phyloP scores from a whole-genome alignment of 2,797 vertebrate genomes.

The Hylomyscus alleni region DNA sequence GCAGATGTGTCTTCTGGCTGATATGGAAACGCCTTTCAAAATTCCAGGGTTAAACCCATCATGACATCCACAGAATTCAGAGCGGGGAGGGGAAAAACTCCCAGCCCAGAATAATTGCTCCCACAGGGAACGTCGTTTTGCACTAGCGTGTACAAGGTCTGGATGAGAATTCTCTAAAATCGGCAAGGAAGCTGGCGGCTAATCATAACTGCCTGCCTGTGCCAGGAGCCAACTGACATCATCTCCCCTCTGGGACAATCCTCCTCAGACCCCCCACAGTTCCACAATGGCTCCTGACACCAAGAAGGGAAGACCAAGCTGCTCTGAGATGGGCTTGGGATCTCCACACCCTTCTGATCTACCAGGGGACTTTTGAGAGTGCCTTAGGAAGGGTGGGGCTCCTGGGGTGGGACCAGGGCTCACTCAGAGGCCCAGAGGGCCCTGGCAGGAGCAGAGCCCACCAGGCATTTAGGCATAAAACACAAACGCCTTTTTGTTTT shows the following conservation, averaged over 20 bases:
- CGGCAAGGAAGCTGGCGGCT: constrained; percentile 83
- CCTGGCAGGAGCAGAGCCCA: not conserved
- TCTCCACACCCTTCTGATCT: not conserved
- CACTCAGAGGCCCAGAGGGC: not conserved
- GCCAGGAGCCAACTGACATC: constrained; percentile 75
- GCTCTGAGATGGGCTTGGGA: constrained; percentile 42
- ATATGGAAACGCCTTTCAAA: constrained; percentile 88
- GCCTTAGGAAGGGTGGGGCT: not conserved
- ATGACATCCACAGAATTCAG: constrained; percentile 92
- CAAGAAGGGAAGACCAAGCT: constrained; percentile 77
- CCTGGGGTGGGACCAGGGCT: not conserved
- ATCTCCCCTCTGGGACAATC: constrained; percentile 79
- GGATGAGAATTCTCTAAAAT: constrained; percentile 87
- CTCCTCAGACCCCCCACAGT: constrained; percentile 80
- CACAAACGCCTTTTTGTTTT: not conserved
- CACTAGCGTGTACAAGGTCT: constrained; percentile 88
- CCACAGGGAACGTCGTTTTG: constrained; percentile 92
- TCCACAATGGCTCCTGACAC: constrained; percentile 76
- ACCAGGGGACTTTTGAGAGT: not conserved
- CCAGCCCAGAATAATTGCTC: constrained; percentile 95
- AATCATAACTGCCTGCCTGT: constrained; percentile 83
- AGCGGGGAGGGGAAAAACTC: constrained; percentile 84
- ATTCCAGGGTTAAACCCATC: constrained; percentile 90
- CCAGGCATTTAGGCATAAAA: not conserved
- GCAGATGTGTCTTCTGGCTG: constrained; percentile 78